Conservation (phyloP, 2,888 invertebrate genomes). For the Scrobipalpa atriplicella region DNA sequence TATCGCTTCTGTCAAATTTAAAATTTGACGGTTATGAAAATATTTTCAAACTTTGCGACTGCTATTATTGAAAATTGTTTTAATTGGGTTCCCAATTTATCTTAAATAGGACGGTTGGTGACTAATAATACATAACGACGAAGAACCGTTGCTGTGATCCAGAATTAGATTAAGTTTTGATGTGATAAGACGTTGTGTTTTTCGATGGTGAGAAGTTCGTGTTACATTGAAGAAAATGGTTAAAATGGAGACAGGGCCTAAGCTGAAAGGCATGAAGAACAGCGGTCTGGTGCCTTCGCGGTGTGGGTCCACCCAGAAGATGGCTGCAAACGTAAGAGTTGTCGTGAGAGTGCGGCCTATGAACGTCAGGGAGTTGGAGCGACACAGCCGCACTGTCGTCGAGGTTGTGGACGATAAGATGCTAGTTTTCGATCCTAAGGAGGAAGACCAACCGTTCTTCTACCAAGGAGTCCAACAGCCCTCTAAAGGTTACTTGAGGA, state of each 20-base stretch:
- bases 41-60: conserved; percentile 45
- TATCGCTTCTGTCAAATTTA: conserved; percentile 44
- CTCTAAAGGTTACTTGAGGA: conserved; percentile 88
- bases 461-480: conserved; percentile 91
- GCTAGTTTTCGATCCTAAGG: conserved; percentile 94
- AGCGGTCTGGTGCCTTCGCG: conserved; percentile 58
- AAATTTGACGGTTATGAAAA: conserved; percentile 52
- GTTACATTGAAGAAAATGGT: conserved; percentile 52
- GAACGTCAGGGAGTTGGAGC: conserved; percentile 85
- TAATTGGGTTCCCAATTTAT: background rate
- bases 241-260: conserved; percentile 53
- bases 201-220: conserved; percentile 43
- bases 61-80: conserved; percentile 28
- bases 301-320: conserved; percentile 72
- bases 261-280: conserved; percentile 36
- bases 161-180: background rate
- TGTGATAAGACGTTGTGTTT: conserved; percentile 11
- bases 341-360: conserved; percentile 93
- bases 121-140: background rate
- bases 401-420: conserved; percentile 90
- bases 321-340: conserved; percentile 87
- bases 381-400: conserved; percentile 85
- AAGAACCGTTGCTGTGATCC: background rate
- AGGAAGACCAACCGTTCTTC: conserved; percentile 90
- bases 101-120: background rate